Percentiles rank a stretch among this genome's conserved stretches.
Evolutionary conservation across 2,797 vertebrate species (phyloP).

Genomic region (Pelochelys cantorii): DNA sequence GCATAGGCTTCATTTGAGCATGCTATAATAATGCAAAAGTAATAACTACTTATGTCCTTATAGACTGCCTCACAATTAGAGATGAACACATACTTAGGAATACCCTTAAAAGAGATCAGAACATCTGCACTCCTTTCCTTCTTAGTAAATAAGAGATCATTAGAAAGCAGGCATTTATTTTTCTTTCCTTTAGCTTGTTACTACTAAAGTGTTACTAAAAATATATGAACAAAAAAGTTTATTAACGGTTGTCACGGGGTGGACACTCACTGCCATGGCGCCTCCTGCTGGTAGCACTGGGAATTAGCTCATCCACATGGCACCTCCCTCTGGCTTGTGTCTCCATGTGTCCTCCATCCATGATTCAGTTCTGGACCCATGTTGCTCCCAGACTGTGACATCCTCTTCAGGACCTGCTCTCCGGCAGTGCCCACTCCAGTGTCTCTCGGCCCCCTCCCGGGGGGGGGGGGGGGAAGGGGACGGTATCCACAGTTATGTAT

Average conservation of each 20-base stretch:
- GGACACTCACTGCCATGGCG: too few relatives aligned
- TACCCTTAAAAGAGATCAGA: neutral
- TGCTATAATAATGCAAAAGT: neutral
- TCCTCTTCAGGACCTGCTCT: too few relatives aligned
- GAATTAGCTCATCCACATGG: too few relatives aligned
- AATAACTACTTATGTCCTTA: neutral
- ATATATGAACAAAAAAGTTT: neutral
- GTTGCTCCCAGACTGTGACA: too few relatives aligned
- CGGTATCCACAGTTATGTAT: too few relatives aligned
- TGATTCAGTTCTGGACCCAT: too few relatives aligned
- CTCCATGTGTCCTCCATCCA: too few relatives aligned
- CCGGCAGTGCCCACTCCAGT: too few relatives aligned
- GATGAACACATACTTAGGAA: neutral
- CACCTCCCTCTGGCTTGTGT: too few relatives aligned
- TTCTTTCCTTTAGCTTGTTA: neutral
- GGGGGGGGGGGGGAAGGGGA: too few relatives aligned
- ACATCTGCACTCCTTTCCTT: neutral
- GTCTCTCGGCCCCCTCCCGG: too few relatives aligned
- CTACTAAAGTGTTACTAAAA: neutral
- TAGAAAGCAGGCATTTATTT: neutral
- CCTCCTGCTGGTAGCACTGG: too few relatives aligned
- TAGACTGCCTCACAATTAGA: neutral
- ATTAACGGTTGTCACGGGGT: neutral
- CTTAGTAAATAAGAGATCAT: neutral
- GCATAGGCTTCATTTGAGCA: neutral